These are phyloP conservation scores for Enoplosus armatus DNA, from an alignment of 2,797 vertebrate genomes.

Conservation along the genomic window DNA sequence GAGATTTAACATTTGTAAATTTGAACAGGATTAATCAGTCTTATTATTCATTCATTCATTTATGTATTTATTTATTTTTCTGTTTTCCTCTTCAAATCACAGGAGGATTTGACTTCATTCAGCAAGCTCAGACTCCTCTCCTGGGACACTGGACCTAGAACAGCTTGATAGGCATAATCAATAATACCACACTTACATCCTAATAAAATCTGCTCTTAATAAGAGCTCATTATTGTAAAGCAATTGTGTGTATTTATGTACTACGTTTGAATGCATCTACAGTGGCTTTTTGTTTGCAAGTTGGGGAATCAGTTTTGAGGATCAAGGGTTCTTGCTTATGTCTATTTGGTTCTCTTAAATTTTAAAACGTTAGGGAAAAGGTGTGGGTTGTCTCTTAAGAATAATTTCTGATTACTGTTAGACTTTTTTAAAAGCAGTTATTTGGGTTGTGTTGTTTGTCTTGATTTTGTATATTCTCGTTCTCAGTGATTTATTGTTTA, in stretches of 20 bases:
- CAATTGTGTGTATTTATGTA: conserved; percentile 54
- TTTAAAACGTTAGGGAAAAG: conserved; percentile 10
- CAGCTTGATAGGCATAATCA: conserved; percentile 36
- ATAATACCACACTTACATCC: conserved; percentile 24
- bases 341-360: background rate
- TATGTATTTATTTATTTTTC: background rate
- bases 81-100: conserved; percentile 34
- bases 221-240: conserved; percentile 57
- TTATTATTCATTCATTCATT: no score
- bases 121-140: conserved; percentile 2
- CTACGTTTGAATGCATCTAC: conserved; percentile 27
- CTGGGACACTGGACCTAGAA: conserved; percentile 25
- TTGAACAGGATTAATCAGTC: background rate
- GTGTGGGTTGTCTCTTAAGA: conserved; percentile 29
- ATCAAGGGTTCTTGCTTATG: conserved; percentile 42
- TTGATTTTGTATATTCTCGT: conserved; percentile 12
- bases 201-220: conserved; percentile 62
- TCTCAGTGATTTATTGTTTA: conserved; percentile 52
- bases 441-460: conserved; percentile 18
- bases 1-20: background rate
- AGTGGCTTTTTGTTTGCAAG: conserved; percentile 23
- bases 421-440: background rate
- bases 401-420: conserved; percentile 24
- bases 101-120: conserved; percentile 23
- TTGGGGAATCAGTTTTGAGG: conserved; percentile 7